These are phyloP conservation scores for Ashinkailepas kermadecensis DNA, from an alignment of 2,888 invertebrate genomes.

Conservation along the genomic window DNA sequence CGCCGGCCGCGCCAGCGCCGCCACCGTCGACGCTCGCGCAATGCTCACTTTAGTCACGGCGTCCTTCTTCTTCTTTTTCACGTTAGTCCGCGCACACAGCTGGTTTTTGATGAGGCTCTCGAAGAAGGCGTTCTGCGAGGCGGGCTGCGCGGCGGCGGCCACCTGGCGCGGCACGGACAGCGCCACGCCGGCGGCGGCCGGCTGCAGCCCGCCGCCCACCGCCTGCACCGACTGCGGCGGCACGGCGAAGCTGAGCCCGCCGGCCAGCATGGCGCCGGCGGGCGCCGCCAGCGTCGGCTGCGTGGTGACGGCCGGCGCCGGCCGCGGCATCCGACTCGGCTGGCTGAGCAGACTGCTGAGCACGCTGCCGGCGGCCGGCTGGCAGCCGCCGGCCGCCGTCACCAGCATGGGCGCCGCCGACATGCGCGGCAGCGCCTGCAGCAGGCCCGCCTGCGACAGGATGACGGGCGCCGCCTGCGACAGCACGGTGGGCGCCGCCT, in stretches of 20 bases:
- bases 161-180: not conserved
- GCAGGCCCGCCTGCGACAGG: not conserved
- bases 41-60: not conserved
- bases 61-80: constrained; percentile 1
- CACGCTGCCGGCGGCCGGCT: constrained; percentile 7
- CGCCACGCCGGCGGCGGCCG: not conserved
- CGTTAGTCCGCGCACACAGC: not conserved
- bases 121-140: not conserved
- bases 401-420: not conserved
- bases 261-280: not conserved
- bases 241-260: not conserved
- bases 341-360: constrained; percentile 5
- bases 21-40: not conserved
- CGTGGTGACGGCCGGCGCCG: not conserved
- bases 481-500: not conserved
- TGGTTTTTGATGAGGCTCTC: constrained; percentile 20
- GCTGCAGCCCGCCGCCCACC: not conserved
- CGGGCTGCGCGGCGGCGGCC: not conserved
- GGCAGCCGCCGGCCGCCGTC: not conserved
- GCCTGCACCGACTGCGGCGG: not conserved
- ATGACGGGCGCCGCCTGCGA: not conserved
- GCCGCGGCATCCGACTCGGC: constrained; percentile 12
- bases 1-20: not conserved
- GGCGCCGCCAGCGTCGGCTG: not conserved
- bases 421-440: not conserved